Evolutionary conservation across 2,113 vertebrate genomes (phyloP), one percentile per base, ranked within the genome.

Genomic region (Pholis gunnellus): DNA sequence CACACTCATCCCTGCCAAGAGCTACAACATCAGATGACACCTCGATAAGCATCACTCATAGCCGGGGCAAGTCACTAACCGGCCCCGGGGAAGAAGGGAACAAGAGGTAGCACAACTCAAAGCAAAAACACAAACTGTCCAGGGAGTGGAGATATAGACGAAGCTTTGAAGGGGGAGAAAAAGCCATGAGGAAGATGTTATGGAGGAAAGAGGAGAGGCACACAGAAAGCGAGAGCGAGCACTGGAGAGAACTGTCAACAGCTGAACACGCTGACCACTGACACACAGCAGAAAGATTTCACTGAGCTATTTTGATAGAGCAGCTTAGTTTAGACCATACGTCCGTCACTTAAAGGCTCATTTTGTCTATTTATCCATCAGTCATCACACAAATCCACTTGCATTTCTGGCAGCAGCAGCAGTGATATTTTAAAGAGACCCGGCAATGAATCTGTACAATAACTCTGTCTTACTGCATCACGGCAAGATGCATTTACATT

Each of bases 301-400:
- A 79, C 83, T 29, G 68, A 88, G 93, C 91, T 94, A 93, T 93
- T 94, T 93, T 90, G 71, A 94, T 88, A 67, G 81, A 83, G 84
- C 81, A 67, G 65, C 88, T 91, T 88, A 90, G 88, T 91, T 88
- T 92, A 94, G 92, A 90, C 9, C 25, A 17, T 20, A 64, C 36
- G 13, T 15, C 76, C 25, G 48, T 79, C 83, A 83, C 79, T 91
- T 68, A 83, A 59, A 84, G 69, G 63, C 66, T 87, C 66, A 67
- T 81, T 86, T 83, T 46, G 56, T 81, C 56, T 73, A 57, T 89
- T 86, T 75, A 64, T 72, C 69, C 70, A 40, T 84, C 70, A 77
- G 36, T 88, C 88, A 71, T 78, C 77, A 54, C 25, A 63, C 59
- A 76, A 72, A 63, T 86, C 36, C 63, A 73, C 56, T 82, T 67